phyloP scores from a whole-genome alignment of 1,140 invertebrate species.

The Euura saliciscinereae region DNA sequence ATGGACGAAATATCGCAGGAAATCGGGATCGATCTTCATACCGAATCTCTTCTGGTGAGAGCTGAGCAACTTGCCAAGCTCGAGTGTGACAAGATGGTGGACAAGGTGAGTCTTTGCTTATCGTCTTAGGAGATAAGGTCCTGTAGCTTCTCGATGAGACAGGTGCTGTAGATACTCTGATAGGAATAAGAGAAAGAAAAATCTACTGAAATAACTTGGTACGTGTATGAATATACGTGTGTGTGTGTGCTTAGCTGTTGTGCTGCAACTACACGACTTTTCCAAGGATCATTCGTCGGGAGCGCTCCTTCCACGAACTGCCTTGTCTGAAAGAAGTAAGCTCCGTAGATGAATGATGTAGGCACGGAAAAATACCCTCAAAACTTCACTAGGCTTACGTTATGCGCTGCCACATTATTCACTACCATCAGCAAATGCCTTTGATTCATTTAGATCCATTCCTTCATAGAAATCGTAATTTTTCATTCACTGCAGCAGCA shows the following conservation, averaged over 20 bases:
- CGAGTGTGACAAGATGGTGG: conserved; percentile 78
- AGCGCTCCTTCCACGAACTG: conserved; percentile 75
- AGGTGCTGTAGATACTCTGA: too few relatives aligned
- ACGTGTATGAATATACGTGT: conserved; percentile 20
- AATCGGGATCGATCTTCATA: conserved; percentile 78
- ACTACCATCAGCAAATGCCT: too few relatives aligned
- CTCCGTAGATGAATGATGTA: conserved; percentile 29
- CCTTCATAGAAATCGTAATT: too few relatives aligned
- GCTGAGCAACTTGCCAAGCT: conserved; percentile 78
- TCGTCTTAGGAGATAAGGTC: neutral
- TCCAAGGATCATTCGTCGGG: conserved; percentile 69
- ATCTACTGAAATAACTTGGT: neutral
- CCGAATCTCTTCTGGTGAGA: conserved; percentile 75
- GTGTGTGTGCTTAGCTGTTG: conserved; percentile 59
- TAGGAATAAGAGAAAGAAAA: neutral
- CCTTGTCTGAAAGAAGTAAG: conserved; percentile 70
- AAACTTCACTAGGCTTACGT: too few relatives aligned
- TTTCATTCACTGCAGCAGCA: too few relatives aligned
- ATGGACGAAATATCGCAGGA: conserved; percentile 81
- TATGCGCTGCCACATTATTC: too few relatives aligned
- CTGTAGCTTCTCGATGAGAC: too few relatives aligned
- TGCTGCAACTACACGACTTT: conserved; percentile 71
- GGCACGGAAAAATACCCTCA: conserved; percentile 14
- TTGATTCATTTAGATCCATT: too few relatives aligned
- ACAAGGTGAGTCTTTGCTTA: conserved; percentile 66